These are phyloP conservation scores for Xenops minutus DNA, from an alignment of 2,797 vertebrate species.

Conservation along the genomic window DNA sequence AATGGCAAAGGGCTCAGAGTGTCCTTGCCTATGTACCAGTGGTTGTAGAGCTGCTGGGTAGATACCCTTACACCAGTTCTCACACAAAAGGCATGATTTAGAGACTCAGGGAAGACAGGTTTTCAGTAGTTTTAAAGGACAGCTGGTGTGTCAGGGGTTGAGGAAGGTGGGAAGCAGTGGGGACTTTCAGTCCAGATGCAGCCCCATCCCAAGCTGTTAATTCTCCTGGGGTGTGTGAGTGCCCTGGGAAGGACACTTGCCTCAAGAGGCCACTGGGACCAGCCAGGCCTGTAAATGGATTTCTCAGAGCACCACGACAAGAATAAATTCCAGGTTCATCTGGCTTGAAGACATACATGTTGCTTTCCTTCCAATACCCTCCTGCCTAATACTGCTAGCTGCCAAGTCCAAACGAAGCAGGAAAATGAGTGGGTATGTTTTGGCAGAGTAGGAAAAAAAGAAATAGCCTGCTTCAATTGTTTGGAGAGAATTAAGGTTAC, in stretches of 20 bases:
- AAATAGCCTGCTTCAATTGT: neutral
- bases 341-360: neutral
- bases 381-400: neutral
- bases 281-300: neutral
- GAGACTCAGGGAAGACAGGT: neutral
- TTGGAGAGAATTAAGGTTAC: neutral
- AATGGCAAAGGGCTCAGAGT: neutral
- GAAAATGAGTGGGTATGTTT: neutral
- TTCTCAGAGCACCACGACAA: neutral
- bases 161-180: neutral
- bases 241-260: neutral
- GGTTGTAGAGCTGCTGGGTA: neutral
- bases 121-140: neutral
- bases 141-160: neutral
- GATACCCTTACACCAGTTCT: neutral
- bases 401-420: neutral
- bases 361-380: neutral
- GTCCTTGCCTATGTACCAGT: rapidly evolving
- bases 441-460: neutral
- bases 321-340: neutral
- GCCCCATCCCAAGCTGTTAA: neutral
- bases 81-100: neutral
- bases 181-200: neutral
- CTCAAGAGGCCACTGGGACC: neutral
- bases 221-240: neutral